phyloP scores from a whole-genome alignment of 2,113 vertebrate genomes.

The Aix galericulata region DNA sequence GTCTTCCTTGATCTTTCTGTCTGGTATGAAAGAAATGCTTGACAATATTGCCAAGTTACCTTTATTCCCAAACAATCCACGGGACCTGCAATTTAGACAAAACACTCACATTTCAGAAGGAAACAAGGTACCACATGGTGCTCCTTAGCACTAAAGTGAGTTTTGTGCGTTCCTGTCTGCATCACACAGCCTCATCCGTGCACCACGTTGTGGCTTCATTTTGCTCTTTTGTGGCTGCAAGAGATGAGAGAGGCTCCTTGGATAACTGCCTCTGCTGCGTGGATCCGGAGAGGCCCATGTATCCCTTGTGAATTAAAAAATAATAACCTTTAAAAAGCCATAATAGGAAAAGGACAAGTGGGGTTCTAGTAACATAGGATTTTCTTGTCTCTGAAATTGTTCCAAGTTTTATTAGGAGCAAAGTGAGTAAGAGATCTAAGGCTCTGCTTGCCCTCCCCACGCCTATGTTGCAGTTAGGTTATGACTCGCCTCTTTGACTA shows the following conservation, averaged over 20 bases:
- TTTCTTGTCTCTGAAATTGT: background rate
- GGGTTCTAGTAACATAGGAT: background rate
- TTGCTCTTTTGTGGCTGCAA: background rate
- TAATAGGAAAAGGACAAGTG: rapidly evolving
- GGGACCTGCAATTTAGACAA: background rate
- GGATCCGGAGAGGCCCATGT: background rate
- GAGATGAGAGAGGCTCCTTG: rapidly evolving
- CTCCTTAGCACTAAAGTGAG: background rate
- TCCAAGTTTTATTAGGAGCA: background rate
- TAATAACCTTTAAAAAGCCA: too few species aligned
- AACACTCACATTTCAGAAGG: background rate
- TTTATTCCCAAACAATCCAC: background rate
- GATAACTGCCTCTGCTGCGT: background rate
- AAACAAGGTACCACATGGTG: background rate
- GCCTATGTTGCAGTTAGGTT: background rate
- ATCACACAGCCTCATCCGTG: rapidly evolving
- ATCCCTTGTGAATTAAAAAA: too few species aligned
- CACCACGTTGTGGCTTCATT: rapidly evolving
- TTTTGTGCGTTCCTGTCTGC: background rate
- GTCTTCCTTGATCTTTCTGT: background rate
- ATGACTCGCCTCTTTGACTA: background rate
- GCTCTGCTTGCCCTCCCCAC: background rate
- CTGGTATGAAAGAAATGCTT: background rate
- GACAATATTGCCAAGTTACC: background rate
- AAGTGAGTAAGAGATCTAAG: background rate